Evolutionary conservation across 2,113 vertebrate species (phyloP), one percentile per base, ranked within the genome.

Genomic region (Phyllostomus discolor): DNA sequence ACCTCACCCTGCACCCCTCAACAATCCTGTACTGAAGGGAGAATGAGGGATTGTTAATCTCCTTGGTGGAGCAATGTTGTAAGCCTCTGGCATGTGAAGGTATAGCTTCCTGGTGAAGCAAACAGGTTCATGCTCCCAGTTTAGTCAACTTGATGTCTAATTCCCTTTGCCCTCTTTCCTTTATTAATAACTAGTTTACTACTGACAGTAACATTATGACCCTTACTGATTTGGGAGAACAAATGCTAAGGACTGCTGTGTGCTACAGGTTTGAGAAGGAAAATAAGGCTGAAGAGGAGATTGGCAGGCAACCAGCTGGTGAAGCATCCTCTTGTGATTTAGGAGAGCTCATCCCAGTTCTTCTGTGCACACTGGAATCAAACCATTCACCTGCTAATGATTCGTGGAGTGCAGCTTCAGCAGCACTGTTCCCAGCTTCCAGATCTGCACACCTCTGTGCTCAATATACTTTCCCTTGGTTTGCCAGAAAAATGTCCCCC

Each of bases 301-400:
- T 6, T 7, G 57, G 38, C 38, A 5, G 57, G 38, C 10, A n/a
- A 57, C 43, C 70, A 81, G 96, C 85, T 80, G 83, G 35, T 14
- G 52, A 78, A 59, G 26, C 70, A 54, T 70, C 70, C 50, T 31
- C 70, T 4, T 12, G 12, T 41, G 70, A 59, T 38, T 46, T 14
- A 15, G 20, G 22, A 33, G 66, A 66, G 50, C 48, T 22, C 28
- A 1, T 7, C 43, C 19, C 48, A 35, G 67, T 35, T 82, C 86
- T 26, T 69, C 31, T 22, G 46, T 62, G 52, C 85, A 70, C 24
- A 31, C 15, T 41, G 70, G 91, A 88, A 88, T 81, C 52, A 73
- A 81, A 50, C 54, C 33, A 81, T 80, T 92, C 95, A 90, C 66
- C 94, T 92, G 80, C 83, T 88, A 96, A 90, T 82, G 69, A 7